Conservation (phyloP, 2,113 vertebrate species). For the Silurus glanis region DNA sequence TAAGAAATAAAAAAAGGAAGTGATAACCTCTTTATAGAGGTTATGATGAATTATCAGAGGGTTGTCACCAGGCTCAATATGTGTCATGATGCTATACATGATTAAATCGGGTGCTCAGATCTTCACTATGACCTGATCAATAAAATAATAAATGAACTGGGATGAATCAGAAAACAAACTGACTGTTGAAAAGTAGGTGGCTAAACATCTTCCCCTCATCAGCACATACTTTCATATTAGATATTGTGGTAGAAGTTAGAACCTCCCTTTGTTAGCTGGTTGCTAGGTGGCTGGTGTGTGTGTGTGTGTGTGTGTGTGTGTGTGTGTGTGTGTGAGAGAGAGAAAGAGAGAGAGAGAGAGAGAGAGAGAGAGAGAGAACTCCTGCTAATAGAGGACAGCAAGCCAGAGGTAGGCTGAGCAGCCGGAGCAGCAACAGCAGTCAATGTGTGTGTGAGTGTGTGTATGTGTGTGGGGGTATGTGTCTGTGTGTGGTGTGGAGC, state of each 20-base stretch:
- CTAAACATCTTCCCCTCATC: not conserved
- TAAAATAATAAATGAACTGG: not conserved
- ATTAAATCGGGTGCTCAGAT: not conserved
- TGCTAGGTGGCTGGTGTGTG: conserved; percentile 33
- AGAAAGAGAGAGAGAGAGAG: conserved; percentile 33
- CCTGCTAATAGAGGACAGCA: conserved; percentile 59
- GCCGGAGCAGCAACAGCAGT: conserved; percentile 56
- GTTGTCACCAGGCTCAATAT: not conserved
- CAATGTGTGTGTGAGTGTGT: conserved; percentile 14
- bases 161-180: not conserved
- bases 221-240: not conserved
- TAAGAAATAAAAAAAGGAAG: not conserved
- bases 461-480: conserved; percentile 38
- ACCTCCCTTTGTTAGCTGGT: conserved; percentile 51
- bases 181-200: not conserved
- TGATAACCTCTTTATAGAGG: not conserved
- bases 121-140: not conserved
- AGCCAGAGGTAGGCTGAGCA: conserved; percentile 53
- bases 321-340: conserved; percentile 46
- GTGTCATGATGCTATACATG: not conserved
- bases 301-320: not conserved
- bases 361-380: conserved; percentile 44
- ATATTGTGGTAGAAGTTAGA: conserved; percentile 54
- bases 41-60: not conserved
- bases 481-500: conserved; percentile 52